Evolutionary conservation across 2,797 vertebrate species (phyloP).

Genomic region (Tiaroga cobitis): DNA sequence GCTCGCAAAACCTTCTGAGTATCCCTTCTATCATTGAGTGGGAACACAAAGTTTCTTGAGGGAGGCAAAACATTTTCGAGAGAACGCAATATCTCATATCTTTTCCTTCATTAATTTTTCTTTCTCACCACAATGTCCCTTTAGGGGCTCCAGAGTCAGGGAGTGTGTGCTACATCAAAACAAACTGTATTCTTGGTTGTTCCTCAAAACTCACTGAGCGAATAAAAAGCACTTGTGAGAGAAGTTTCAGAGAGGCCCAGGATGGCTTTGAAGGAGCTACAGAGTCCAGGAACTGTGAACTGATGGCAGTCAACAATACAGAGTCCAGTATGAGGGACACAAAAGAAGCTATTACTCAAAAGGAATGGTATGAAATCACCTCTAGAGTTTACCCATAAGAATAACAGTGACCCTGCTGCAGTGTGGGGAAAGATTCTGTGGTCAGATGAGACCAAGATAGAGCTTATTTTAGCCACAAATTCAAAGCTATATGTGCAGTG

Average conservation of each 20-base stretch:
- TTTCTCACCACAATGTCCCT: too few species aligned
- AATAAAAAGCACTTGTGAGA: not conserved
- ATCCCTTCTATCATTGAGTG: too few species aligned
- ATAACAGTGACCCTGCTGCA: not conserved
- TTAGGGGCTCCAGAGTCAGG: not conserved
- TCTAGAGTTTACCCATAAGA: conserved; percentile 5
- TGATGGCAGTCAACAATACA: conserved; percentile 1
- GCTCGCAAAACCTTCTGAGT: too few species aligned
- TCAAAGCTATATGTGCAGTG: conserved; percentile 39
- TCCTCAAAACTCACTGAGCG: not conserved
- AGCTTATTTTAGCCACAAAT: conserved; percentile 24
- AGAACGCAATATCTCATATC: too few species aligned
- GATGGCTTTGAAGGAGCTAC: conserved; percentile 13
- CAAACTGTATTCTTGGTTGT: not conserved
- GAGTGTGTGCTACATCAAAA: not conserved
- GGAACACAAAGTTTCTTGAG: too few species aligned
- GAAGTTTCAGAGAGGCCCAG: conserved; percentile 5
- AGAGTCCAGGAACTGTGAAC: conserved; percentile 12
- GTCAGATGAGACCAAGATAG: conserved; percentile 17
- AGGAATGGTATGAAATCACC: not conserved
- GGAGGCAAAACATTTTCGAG: too few species aligned
- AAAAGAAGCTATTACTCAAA: conserved; percentile 31
- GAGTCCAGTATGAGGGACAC: conserved; percentile 1
- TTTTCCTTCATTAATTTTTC: too few species aligned
- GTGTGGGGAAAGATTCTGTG: conserved; percentile 7